These are phyloP conservation scores for Perdita meconis DNA, from an alignment of 2,888 invertebrate species.

Conservation along the genomic window DNA sequence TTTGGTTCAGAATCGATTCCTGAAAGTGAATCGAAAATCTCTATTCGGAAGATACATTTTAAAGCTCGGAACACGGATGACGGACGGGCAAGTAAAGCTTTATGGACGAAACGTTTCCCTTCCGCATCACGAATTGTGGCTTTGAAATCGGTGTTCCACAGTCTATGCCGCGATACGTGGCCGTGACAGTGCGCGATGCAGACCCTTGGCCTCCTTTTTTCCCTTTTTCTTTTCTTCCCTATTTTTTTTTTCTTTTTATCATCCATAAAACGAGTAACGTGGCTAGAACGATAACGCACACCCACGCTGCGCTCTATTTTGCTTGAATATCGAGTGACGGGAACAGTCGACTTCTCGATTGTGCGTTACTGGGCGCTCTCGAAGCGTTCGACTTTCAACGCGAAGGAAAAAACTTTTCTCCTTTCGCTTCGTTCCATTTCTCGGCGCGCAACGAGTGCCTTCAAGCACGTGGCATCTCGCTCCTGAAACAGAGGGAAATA, in stretches of 20 bases:
- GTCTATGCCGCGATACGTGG: slow-evolving; percentile 4
- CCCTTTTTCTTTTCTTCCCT: no score
- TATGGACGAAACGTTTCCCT: slow-evolving; percentile 1
- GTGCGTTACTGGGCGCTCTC: slow-evolving; percentile 65
- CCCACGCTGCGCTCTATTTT: slow-evolving; percentile 62
- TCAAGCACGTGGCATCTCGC: neutral
- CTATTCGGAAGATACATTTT: no score
- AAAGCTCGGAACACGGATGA: neutral
- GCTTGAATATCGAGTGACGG: slow-evolving; percentile 68
- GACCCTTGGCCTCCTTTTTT: slow-evolving; percentile 42
- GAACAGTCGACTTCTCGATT: slow-evolving; percentile 67
- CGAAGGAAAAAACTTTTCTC: neutral
- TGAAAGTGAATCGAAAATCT: no score
- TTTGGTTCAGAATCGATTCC: no score
- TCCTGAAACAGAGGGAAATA: neutral
- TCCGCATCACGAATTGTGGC: slow-evolving; percentile 28
- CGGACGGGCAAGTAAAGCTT: slow-evolving; percentile 8
- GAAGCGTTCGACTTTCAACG: slow-evolving; percentile 53
- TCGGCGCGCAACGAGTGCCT: slow-evolving; percentile 2
- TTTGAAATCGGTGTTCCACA: slow-evolving; percentile 52
- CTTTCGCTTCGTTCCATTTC: slow-evolving; percentile 15
- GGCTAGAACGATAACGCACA: slow-evolving; percentile 61
- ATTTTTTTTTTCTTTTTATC: no score
- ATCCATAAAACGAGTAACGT: slow-evolving; percentile 63
- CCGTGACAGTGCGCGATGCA: slow-evolving; percentile 15